A percentile compares a stretch with the other conserved stretches of the same genome.
Conservation (phyloP, 2,797 vertebrate genomes). For the Acrossocheilus wenchowensis region DNA sequence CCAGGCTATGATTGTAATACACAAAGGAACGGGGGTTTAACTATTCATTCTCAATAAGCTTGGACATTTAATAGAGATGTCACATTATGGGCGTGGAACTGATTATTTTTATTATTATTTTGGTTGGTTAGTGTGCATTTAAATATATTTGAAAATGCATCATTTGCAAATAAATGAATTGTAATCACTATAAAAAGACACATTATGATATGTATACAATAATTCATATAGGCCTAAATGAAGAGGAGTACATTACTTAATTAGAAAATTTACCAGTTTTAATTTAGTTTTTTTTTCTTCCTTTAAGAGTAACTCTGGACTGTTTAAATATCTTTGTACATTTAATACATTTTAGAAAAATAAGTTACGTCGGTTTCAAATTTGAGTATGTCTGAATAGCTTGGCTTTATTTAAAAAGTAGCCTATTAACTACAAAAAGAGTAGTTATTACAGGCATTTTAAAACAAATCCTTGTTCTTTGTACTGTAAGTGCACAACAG, state of each 20-base stretch:
- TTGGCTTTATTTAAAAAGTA: neutral
- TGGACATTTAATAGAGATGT: conserved; percentile 17
- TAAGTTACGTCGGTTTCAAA: neutral
- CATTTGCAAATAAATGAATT: neutral
- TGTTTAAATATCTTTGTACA: neutral
- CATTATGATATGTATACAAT: neutral
- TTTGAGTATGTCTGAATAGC: neutral
- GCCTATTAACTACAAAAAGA: neutral
- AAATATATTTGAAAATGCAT: neutral
- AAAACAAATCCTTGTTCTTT: neutral
- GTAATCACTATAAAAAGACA: neutral
- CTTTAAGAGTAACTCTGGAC: neutral
- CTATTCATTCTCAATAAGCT: neutral
- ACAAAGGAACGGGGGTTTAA: conserved; percentile 26
- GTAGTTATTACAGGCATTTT: neutral
- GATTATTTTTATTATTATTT: neutral
- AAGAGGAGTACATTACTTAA: neutral
- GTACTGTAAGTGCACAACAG: neutral
- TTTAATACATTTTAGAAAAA: neutral
- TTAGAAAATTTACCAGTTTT: neutral
- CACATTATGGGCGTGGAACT: neutral
- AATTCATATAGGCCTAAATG: neutral
- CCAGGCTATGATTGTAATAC: conserved; percentile 26
- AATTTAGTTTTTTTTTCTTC: neutral
- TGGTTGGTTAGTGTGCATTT: neutral